Evolutionary conservation across 64 coral and sea anemone genomes (phyloP).

Genomic region (Pocillopora damicornis): DNA sequence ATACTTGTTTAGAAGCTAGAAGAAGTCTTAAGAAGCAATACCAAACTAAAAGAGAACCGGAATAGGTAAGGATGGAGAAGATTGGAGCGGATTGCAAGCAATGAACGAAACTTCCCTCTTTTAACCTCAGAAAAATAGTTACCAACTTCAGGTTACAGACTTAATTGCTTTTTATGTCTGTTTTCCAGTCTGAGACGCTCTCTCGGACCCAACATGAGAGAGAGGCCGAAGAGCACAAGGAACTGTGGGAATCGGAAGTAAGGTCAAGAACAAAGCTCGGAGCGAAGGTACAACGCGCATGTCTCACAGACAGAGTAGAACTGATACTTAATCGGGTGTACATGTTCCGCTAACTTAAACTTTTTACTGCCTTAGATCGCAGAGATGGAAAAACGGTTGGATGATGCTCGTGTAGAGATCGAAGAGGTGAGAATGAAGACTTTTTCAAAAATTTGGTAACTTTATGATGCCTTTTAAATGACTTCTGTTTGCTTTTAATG

Average conservation of each 20-base stretch:
- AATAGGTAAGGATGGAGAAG: too few relatives aligned
- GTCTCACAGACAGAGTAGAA: neutral
- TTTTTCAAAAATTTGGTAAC: neutral
- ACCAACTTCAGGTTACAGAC: neutral
- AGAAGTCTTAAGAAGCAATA: too few relatives aligned
- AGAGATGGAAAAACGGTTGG: slow-evolving; percentile 42
- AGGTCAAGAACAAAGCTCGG: slow-evolving; percentile 84
- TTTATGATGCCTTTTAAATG: neutral
- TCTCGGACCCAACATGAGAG: slow-evolving; percentile 65
- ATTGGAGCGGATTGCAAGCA: too few relatives aligned
- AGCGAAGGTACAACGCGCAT: slow-evolving; percentile 51
- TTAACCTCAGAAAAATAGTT: too few relatives aligned
- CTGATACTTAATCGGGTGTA: neutral
- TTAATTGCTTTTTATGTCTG: neutral
- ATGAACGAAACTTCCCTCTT: too few relatives aligned
- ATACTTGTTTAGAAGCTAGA: too few relatives aligned
- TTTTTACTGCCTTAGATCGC: slow-evolving; percentile 32
- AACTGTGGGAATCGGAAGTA: slow-evolving; percentile 97
- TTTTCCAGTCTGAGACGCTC: slow-evolving; percentile 65
- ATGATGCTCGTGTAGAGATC: slow-evolving; percentile 33
- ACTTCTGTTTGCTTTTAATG: neutral
- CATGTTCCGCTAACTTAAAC: neutral
- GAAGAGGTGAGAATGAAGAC: slow-evolving; percentile 27
- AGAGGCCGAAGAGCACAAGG: slow-evolving; percentile 88
- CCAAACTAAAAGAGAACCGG: too few relatives aligned